These are phyloP conservation scores for Petrolisthes manimaculis DNA, from an alignment of 2,888 invertebrate species.

Conservation along the genomic window DNA sequence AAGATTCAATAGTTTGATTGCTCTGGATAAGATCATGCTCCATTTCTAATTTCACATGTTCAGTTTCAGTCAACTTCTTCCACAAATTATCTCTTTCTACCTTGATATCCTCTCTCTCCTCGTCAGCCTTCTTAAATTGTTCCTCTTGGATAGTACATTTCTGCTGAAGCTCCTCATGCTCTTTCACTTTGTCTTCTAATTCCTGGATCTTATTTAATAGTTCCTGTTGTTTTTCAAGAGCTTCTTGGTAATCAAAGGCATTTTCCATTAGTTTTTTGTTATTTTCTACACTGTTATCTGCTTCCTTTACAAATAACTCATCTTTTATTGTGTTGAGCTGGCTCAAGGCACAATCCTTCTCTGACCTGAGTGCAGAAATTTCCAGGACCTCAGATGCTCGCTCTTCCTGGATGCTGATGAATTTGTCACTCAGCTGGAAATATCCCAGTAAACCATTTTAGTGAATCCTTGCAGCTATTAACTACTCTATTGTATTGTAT, in stretches of 20 bases:
- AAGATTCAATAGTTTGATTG: neutral
- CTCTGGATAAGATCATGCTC: neutral
- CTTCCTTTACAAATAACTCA: no score
- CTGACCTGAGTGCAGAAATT: neutral
- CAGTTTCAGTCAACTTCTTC: neutral
- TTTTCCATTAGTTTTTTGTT: no score
- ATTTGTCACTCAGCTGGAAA: conserved; percentile 26
- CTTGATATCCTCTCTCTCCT: neutral
- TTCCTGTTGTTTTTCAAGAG: no score
- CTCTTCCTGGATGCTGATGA: conserved; percentile 20
- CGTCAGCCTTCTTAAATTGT: no score
- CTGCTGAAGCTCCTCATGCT: neutral
- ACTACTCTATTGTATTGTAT: no score
- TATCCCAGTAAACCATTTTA: no score
- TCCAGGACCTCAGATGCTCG: conserved; percentile 21
- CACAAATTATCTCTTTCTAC: neutral
- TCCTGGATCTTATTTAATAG: neutral
- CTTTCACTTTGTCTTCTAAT: neutral
- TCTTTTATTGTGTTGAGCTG: no score
- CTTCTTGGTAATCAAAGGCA: no score
- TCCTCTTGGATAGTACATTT: no score
- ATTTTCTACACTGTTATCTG: no score
- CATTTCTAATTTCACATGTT: neutral
- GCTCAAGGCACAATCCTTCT: neutral
- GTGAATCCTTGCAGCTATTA: no score